phyloP scores from a whole-genome alignment of 2,888 invertebrate species.

The Phalera bucephala region DNA sequence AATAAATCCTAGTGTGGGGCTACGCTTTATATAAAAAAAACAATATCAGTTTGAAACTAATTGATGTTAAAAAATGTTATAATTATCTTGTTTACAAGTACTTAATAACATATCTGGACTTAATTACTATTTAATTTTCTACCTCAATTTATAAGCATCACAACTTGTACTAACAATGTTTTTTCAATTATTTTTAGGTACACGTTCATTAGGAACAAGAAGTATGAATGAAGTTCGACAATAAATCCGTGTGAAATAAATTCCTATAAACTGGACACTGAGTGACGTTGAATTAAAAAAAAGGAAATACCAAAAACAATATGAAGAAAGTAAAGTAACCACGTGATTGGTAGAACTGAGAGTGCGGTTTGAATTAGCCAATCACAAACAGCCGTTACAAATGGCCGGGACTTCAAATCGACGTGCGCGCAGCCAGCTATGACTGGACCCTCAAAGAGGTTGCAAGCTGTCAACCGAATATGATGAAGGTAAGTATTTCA shows the following conservation, averaged over 20 bases:
- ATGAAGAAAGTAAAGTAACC: slow-evolving; percentile 30
- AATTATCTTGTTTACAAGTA: too few relatives aligned
- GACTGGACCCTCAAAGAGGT: slow-evolving; percentile 40
- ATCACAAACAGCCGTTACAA: slow-evolving; percentile 22
- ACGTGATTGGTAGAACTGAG: slow-evolving; percentile 29
- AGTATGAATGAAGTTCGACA: background rate
- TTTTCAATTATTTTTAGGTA: background rate
- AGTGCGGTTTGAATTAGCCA: slow-evolving; percentile 32
- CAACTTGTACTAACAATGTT: too few relatives aligned
- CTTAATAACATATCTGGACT: too few relatives aligned
- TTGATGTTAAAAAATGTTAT: too few relatives aligned
- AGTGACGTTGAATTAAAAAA: slow-evolving; percentile 10
- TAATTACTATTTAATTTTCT: too few relatives aligned
- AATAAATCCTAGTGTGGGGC: too few relatives aligned
- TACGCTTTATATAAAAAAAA: too few relatives aligned
- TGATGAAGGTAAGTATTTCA: slow-evolving; percentile 69
- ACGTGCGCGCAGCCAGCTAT: slow-evolving; percentile 46
- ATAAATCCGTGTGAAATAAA: background rate
- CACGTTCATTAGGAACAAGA: background rate
- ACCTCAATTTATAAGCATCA: too few relatives aligned
- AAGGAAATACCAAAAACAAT: slow-evolving; percentile 21
- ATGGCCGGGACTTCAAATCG: slow-evolving; percentile 37
- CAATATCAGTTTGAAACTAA: too few relatives aligned
- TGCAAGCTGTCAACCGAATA: slow-evolving; percentile 55
- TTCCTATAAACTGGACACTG: slow-evolving; percentile 4